Evolutionary conservation across 1,140 invertebrate genomes (phyloP), one percentile per base, ranked within the genome.

Genomic region (Tetramorium alpestre): DNA sequence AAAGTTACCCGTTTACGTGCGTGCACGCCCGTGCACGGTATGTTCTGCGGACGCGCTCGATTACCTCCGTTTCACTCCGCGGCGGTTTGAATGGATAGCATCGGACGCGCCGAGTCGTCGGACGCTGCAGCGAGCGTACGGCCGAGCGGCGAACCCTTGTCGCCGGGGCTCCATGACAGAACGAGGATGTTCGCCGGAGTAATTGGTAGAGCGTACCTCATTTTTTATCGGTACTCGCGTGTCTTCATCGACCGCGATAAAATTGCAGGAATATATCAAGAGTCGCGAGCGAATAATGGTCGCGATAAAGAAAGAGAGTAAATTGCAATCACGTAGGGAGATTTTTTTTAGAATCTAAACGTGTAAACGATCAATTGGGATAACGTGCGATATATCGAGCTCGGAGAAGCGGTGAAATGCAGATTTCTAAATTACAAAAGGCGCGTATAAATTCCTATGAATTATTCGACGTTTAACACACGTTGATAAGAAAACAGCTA

Each of bases 121-220:
- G 54, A 81, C 44, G 64, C 77, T 81, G 62, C 22, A 22, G 22
- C 64, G 78, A 58, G 67, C 38, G 47, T 64, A 10, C 7, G 60
- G 28, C 10, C 44, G 25, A 33, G 62, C n/a, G 10, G 54, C 51
- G 72, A 2, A 65, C 38, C 38, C 64, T 44, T 54, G 78, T 69
- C 78, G 78, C 44, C 28, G 76, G 10, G 18, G 4, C 28, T 65
- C n/a, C n/a, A 10, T 25, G 47, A 81, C 51, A 33, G 22, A 70
- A 70, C 49, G 78, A 69, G 47, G 47, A 56, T 51, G 77, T 56
- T 69, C 22, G 77, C 77, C 77, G 22, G 77, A 81, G 77, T 69
- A 81, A 70, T 81, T 81, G 64, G 38, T 70, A 25, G 78, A 70
- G 33, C 28, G 62, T 56, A 70, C 2, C 38, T 54, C 47, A 28